Base-by-base conservation (phyloP, 1,140 invertebrate species). In the Eupeodes corollae region DNA sequence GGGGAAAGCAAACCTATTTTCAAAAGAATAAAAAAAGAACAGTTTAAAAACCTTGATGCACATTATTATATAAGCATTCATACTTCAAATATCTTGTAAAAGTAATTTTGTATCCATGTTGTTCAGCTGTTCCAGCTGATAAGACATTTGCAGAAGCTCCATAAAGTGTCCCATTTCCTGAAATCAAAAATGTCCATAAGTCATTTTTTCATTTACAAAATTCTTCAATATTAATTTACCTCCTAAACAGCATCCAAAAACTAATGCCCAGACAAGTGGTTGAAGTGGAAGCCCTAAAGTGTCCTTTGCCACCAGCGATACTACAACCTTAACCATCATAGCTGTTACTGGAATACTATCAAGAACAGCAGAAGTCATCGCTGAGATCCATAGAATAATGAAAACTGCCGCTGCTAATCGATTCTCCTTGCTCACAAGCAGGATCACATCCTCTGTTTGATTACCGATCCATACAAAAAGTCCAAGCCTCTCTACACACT, bases 291-390 rank as follows among this genome's bases (percentile, higher is more conserved):
- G 55, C 5, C 72, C 61, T 2, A 86, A 59, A 10, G 77, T 72
- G 2, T 61, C 52, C 55, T 83, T 81, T 18, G 78, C 69, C 1
- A 78, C 73, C 19, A 88, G 54, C 46, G 74, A 72, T 0, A 75
- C 76, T 0, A 84, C 76, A 37, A 89, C 77, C 46, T 80, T 75
- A 14, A 88, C 73, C 86, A 88, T 88, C 75, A 88, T 86, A 0
- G 85, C 86, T 0, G 84, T 82, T 18, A 88, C 77, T 0, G 86
- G 85, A 46, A 89, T 84, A 58, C 88, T 88, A 55, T 89, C 86
- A n/a, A 89, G 78, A 49, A 88, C 80, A 6, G 83, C 79, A 2
- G 84, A 87, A 0, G 80, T 82, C n/a, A 86, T 33, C 0, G 83
- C 83, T 0, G 85, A 86, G 2, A 86, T 62, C 84, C 85, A 88